Evolutionary conservation across 2,888 invertebrate species (phyloP).

Genomic region (Amblyjoppa fuscipennis): DNA sequence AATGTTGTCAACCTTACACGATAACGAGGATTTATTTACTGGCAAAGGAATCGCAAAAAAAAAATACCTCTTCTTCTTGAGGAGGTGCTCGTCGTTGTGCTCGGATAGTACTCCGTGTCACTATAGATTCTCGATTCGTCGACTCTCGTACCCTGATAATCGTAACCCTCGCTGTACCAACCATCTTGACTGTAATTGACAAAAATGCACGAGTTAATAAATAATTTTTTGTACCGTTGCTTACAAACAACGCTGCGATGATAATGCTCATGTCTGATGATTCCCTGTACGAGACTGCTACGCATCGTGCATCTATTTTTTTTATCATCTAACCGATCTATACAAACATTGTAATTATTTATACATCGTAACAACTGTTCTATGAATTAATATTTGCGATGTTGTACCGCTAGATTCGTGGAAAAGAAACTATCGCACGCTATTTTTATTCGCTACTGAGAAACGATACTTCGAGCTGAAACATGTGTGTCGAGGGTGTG

Average conservation of each 20-base stretch:
- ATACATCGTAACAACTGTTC: background rate
- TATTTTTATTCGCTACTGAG: background rate
- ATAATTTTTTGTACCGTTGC: background rate
- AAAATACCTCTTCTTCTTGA: slow-evolving; percentile 77
- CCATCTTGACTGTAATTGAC: slow-evolving; percentile 86
- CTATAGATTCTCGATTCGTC: slow-evolving; percentile 85
- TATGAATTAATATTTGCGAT: slow-evolving; percentile 5
- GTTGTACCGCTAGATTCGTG: background rate
- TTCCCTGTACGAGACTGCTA: slow-evolving; percentile 8
- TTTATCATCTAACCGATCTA: slow-evolving; percentile 2
- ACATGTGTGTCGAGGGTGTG: slow-evolving; percentile 16
- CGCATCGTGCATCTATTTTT: slow-evolving; percentile 52
- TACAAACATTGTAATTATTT: background rate
- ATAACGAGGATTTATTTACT: background rate
- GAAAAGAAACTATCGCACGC: background rate
- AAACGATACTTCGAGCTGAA: slow-evolving; percentile 5
- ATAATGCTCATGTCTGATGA: slow-evolving; percentile 44
- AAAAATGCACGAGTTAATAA: slow-evolving; percentile 13
- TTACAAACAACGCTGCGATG: slow-evolving; percentile 26
- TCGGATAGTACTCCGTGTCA: slow-evolving; percentile 85
- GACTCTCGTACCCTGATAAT: slow-evolving; percentile 84
- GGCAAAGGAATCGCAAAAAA: background rate
- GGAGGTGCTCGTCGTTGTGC: slow-evolving; percentile 79
- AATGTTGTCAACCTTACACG: background rate
- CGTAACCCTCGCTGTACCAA: slow-evolving; percentile 87